These are phyloP conservation scores for Acanthurus leucopareius DNA, from an alignment of 2,797 vertebrate genomes.

Conservation along the genomic window DNA sequence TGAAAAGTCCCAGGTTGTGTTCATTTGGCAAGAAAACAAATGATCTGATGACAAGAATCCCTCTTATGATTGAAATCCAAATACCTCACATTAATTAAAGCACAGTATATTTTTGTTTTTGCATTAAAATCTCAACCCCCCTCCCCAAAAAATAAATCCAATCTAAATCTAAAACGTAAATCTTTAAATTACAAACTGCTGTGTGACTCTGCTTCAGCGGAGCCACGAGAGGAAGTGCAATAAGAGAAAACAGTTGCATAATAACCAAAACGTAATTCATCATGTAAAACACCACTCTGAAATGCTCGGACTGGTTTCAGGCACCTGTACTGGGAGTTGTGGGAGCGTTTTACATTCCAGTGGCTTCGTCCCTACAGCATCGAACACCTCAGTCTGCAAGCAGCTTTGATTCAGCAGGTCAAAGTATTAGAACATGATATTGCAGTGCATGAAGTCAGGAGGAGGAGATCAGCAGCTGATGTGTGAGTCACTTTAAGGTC, in stretches of 20 bases:
- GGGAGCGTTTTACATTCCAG: not conserved
- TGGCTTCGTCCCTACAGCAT: not conserved
- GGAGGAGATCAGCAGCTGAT: no score
- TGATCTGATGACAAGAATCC: no score
- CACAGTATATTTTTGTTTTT: no score
- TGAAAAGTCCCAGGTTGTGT: no score
- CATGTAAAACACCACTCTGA: not conserved
- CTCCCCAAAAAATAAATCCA: not conserved
- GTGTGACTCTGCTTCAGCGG: not conserved
- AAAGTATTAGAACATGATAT: not conserved
- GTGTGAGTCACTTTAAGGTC: no score
- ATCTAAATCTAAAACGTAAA: not conserved
- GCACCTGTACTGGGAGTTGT: conserved; percentile 1
- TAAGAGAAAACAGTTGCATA: not conserved
- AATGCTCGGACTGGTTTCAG: not conserved
- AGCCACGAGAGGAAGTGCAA: conserved; percentile 10
- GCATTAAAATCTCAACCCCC: no score
- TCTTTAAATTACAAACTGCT: not conserved
- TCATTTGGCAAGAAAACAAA: no score
- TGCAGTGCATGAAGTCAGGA: no score
- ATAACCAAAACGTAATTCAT: not conserved
- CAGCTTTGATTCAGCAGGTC: not conserved
- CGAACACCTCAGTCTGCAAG: not conserved
- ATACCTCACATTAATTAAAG: no score
- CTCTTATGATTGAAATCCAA: no score